A percentile compares a stretch with the other conserved stretches of the same genome.
Evolutionary conservation across 2,888 invertebrate species (phyloP).

Genomic region (Drosophila mettleri): DNA sequence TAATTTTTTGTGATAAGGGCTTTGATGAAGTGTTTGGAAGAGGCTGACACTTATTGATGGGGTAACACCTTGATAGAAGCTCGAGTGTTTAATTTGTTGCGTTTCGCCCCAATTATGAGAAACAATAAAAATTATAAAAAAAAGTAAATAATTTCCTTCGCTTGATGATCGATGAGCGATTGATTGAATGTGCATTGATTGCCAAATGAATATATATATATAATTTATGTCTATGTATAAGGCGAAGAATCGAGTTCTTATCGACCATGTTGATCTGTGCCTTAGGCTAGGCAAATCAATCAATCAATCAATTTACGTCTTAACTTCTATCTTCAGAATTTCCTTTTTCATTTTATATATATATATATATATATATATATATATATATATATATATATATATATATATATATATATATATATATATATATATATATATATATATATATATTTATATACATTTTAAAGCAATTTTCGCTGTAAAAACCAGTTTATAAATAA

Average conservation of each 20-base stretch:
- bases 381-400: too few relatives aligned
- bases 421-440: too few relatives aligned
- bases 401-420: too few relatives aligned
- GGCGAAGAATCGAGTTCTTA: neutral
- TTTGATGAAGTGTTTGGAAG: constrained; percentile 59
- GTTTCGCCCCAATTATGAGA: constrained; percentile 34
- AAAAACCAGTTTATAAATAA: constrained; percentile 1
- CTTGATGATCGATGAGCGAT: constrained; percentile 48
- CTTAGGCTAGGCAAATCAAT: neutral
- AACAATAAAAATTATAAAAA: neutral
- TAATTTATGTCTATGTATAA: neutral
- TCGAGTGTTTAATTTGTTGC: constrained; percentile 30
- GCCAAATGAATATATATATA: neutral
- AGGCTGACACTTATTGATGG: constrained; percentile 65
- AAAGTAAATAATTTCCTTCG: constrained; percentile 7
- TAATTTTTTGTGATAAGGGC: constrained; percentile 46
- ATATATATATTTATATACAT: too few relatives aligned
- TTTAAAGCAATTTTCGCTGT: neutral
- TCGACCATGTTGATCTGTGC: neutral
- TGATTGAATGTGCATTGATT: constrained; percentile 18
- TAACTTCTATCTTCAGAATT: neutral
- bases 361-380: too few relatives aligned
- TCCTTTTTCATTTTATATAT: too few relatives aligned
- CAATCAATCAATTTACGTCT: neutral
- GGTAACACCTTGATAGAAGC: constrained; percentile 39